These are phyloP conservation scores for Nyctereutes procyonoides DNA, from an alignment of 2,113 vertebrate species.

Conservation along the genomic window DNA sequence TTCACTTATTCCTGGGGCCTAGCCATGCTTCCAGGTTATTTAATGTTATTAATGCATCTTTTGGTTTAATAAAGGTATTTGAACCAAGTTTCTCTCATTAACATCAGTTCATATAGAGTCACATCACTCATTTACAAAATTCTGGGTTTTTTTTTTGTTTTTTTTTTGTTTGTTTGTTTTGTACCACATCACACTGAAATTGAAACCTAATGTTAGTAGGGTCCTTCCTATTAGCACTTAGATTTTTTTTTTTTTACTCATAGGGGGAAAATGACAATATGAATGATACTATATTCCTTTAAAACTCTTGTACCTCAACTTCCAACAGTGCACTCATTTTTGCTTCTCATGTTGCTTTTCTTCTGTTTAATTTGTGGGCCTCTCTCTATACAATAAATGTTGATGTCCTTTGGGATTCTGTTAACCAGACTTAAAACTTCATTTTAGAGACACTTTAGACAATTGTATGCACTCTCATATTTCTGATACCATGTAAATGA, in stretches of 20 bases:
- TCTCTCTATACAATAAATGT: background rate
- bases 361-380: background rate
- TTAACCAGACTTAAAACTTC: background rate
- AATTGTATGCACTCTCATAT: background rate
- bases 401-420: background rate
- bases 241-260: background rate
- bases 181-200: background rate
- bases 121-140: background rate
- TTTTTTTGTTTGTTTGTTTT: no score
- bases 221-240: background rate
- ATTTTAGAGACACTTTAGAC: background rate
- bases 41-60: background rate
- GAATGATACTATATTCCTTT: background rate
- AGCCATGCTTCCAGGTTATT: background rate
- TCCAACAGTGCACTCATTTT: background rate
- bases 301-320: background rate
- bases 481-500: background rate
- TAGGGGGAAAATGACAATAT: background rate
- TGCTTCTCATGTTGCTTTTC: background rate
- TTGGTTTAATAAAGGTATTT: background rate
- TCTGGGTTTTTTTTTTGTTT: background rate
- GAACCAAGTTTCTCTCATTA: background rate
- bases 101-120: background rate
- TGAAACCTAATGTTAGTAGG: background rate
- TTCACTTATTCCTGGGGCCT: no score